Percentiles rank a stretch among this genome's conserved stretches.
These are phyloP conservation scores for Hozukius guyotensis DNA, from an alignment of 2,797 vertebrate genomes.

Conservation along the genomic window DNA sequence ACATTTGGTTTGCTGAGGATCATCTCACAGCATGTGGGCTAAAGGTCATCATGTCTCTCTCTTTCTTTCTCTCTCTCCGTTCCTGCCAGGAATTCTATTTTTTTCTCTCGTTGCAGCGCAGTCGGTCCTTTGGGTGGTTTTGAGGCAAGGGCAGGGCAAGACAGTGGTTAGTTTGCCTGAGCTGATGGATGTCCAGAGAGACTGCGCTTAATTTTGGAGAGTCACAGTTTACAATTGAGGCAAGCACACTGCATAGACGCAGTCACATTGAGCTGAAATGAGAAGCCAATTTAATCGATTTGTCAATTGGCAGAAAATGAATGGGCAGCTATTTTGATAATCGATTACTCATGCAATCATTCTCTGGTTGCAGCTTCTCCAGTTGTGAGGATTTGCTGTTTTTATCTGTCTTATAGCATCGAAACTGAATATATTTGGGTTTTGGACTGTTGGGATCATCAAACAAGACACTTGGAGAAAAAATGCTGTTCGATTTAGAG, in stretches of 20 bases:
- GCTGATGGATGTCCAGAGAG: conserved; percentile 46
- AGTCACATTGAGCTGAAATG: background rate
- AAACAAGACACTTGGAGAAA: background rate
- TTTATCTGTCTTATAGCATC: background rate
- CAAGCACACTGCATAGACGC: background rate
- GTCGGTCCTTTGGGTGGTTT: conserved; percentile 58
- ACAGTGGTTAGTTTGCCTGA: conserved; percentile 51
- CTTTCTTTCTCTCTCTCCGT: background rate
- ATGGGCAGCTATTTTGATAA: background rate
- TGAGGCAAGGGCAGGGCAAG: conserved; percentile 63
- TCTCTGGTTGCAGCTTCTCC: background rate
- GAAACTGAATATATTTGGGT: background rate
- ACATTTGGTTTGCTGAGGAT: conserved; percentile 52
- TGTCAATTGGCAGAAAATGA: background rate
- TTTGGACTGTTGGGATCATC: background rate
- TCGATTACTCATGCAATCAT: background rate
- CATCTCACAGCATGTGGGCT: conserved; percentile 72
- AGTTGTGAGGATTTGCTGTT: background rate
- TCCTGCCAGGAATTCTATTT: conserved; percentile 64
- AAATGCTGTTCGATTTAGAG: background rate
- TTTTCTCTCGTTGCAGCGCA: conserved; percentile 36
- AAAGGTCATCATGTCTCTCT: conserved; percentile 60
- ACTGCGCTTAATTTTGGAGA: conserved; percentile 11
- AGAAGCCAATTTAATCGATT: background rate
- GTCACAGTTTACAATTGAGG: background rate